Evolutionary conservation across 1,140 invertebrate genomes (phyloP).

Genomic region (Apis florea): DNA sequence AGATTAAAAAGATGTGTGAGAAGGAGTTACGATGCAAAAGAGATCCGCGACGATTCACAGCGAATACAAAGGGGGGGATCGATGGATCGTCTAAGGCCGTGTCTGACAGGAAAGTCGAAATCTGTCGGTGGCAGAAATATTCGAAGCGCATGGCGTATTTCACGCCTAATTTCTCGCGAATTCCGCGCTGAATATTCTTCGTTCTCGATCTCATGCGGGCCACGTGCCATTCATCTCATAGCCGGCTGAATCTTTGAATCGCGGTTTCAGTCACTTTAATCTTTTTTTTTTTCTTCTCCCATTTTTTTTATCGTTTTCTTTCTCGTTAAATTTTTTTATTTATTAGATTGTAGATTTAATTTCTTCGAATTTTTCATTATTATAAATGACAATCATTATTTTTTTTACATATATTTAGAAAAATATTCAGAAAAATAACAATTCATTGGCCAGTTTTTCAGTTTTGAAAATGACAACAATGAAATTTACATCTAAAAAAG

Average conservation of each 20-base stretch:
- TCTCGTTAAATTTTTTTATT: too few species aligned
- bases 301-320: background rate
- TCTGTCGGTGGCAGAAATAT: constrained; percentile 70
- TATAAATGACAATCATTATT: too few species aligned
- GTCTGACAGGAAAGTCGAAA: constrained; percentile 47
- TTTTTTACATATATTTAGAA: too few species aligned
- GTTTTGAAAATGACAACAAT: too few species aligned
- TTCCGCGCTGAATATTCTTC: constrained; percentile 72
- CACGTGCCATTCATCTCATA: constrained; percentile 66
- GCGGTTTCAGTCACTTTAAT: background rate
- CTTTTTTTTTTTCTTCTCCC: background rate
- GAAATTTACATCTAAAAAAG: too few species aligned
- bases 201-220: constrained; percentile 71
- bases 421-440: too few species aligned
- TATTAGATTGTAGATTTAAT: too few species aligned
- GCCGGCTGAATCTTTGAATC: constrained; percentile 34
- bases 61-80: constrained; percentile 41
- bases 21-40: constrained; percentile 13
- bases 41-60: constrained; percentile 34
- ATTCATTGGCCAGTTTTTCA: too few species aligned
- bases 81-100: constrained; percentile 40
- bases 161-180: constrained; percentile 78
- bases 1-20: background rate
- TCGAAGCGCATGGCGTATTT: constrained; percentile 75
- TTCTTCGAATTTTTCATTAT: too few species aligned